phyloP scores from a whole-genome alignment of 2,797 vertebrate genomes.

The Sciaenops ocellatus region DNA sequence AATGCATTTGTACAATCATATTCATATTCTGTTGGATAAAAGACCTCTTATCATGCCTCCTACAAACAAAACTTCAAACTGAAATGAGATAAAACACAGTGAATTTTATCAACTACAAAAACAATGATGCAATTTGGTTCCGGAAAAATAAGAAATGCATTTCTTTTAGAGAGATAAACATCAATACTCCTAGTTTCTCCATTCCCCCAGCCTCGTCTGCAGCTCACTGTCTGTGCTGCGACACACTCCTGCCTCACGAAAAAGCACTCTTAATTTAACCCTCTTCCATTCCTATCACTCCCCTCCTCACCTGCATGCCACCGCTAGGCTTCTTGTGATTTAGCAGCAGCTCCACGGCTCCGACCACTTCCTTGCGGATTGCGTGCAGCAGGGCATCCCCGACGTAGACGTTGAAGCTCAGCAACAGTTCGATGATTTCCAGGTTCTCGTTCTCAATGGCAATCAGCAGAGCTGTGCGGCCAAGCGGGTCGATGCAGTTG shows the following conservation, averaged over 20 bases:
- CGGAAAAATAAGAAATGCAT: not conserved
- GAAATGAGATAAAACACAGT: not conserved
- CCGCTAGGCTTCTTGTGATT: conserved; percentile 97
- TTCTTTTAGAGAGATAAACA: not conserved
- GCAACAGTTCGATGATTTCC: conserved; percentile 95
- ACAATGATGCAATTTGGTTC: not conserved
- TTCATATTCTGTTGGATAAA: not conserved
- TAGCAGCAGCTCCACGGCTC: conserved; percentile 94
- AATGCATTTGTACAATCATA: not conserved
- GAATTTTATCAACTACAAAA: not conserved
- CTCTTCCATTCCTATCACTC: not conserved
- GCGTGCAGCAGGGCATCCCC: conserved; percentile 97
- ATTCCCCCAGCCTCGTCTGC: not conserved
- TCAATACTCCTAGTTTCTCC: not conserved
- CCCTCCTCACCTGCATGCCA: conserved; percentile 92
- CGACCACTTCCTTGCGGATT: conserved; percentile 97
- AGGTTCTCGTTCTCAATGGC: conserved; percentile 99
- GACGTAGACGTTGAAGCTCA: conserved; percentile 94
- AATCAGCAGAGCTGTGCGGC: conserved; percentile 97
- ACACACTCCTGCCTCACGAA: conserved; percentile 8
- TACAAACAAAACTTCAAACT: not conserved
- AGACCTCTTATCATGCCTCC: not conserved
- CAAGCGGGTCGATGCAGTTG: conserved; percentile 99
- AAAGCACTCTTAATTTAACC: conserved; percentile 14
- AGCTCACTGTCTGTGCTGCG: not conserved